Evolutionary conservation across 1,140 invertebrate genomes (phyloP), one percentile per base, ranked within the genome.

Genomic region (Elymnias hypermnestra): DNA sequence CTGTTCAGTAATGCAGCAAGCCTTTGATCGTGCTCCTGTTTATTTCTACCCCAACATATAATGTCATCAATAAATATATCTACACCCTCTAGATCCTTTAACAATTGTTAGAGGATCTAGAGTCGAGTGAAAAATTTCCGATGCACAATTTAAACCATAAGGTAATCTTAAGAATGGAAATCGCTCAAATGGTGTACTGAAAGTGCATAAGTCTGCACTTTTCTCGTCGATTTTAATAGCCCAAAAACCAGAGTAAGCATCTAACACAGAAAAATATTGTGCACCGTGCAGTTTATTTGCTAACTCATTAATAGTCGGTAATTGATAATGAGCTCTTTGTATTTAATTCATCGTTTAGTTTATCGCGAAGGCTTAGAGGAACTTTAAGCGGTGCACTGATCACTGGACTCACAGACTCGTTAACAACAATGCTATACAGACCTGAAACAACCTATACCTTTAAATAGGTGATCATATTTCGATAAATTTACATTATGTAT

Each of bases 401-500:
- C 8, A 52, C 43, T 5, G 51, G 63, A 2, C 7, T 10, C 9
- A 60, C 38, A 12, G 2, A 33, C 14, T 48, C 28, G 38, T 66
- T 53, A 13, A 57, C 23, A 5, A 51, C 28, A 14, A 67, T 57
- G 15, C 52, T 21, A 51, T 60, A 53, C 15, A 55, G 18, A n/a
- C 57, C 56, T 0, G 63, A 52, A 14, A 63, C 40, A 39, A 3
- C 56, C 57, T 31, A 64, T 12, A 2, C 50, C 58, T n/a, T 10
- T 29, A 48, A 63, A 63, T 28, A 58, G 50, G 26, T 63, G 47
- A 8, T 37, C 22, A 45, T 53, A 41, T 12, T 51, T 22, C 18
- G 21, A 14, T 6, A 40, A 18, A 37, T 31, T 41, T 28, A 54
- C 22, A n/a, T 15, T 17, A 40, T 44, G 19, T 13, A 48, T 36